phyloP scores from a whole-genome alignment of 2,113 vertebrate species.

The Corythaixoides concolor region DNA sequence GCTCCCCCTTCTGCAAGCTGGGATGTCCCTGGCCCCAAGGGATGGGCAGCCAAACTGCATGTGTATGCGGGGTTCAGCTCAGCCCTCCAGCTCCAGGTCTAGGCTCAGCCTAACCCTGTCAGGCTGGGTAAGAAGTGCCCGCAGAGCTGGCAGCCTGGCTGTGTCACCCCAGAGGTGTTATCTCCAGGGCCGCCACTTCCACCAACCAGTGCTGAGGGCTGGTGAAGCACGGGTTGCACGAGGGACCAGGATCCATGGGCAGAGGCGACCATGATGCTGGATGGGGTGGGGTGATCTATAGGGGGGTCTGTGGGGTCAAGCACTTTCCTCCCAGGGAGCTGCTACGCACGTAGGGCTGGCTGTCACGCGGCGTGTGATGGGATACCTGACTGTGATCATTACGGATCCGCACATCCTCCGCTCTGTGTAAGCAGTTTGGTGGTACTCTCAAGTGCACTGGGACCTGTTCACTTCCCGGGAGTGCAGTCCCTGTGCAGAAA shows the following conservation, averaged over 20 bases:
- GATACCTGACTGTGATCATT: neutral
- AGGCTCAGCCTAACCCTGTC: neutral
- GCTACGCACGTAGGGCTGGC: neutral
- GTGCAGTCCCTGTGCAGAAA: neutral
- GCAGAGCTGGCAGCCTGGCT: neutral
- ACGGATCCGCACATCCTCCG: neutral
- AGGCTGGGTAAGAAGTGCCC: neutral
- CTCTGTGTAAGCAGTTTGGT: neutral
- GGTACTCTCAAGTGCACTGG: neutral
- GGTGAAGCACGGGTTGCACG: rapidly evolving
- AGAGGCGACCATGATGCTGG: rapidly evolving
- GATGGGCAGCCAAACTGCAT: no score
- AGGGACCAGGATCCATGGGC: neutral
- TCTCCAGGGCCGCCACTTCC: neutral
- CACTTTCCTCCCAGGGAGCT: neutral
- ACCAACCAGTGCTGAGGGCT: neutral
- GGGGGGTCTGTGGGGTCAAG: neutral
- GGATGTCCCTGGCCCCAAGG: neutral
- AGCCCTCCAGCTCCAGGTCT: neutral
- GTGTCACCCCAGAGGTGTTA: neutral
- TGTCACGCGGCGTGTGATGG: neutral
- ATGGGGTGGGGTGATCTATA: neutral
- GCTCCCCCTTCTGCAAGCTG: neutral
- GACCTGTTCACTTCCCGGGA: neutral
- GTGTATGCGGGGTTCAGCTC: neutral